Conservation (phyloP, 1,140 invertebrate genomes). For the Papilio glaucus region DNA sequence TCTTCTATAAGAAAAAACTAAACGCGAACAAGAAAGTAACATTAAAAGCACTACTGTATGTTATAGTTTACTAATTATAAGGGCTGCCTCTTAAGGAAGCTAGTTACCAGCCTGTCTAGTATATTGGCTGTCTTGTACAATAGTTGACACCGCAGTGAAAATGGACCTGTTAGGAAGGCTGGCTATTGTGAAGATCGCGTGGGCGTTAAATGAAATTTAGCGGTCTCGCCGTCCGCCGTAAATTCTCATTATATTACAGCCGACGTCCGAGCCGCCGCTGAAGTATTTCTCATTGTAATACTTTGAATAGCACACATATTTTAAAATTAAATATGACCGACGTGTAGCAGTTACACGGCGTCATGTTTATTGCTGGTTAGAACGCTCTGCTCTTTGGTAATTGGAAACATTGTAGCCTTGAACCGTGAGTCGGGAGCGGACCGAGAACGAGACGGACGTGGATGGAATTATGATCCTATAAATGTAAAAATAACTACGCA, state of each 20-base stretch:
- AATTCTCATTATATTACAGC: slow-evolving; percentile 34
- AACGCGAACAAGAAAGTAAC: no score
- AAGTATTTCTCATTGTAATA: slow-evolving; percentile 21
- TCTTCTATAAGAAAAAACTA: not conserved
- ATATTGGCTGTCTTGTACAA: not conserved
- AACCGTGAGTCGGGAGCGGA: not conserved
- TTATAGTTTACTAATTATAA: not conserved
- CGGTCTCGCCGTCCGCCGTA: slow-evolving; percentile 20
- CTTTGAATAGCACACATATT: slow-evolving; percentile 1
- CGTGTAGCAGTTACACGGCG: not conserved
- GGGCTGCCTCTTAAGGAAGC: not conserved
- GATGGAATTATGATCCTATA: not conserved
- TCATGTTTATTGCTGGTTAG: not conserved
- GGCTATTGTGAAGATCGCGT: slow-evolving; percentile 17
- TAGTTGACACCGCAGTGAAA: not conserved
- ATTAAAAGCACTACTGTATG: not conserved
- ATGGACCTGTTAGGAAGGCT: not conserved
- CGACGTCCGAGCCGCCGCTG: not conserved
- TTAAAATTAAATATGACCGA: slow-evolving; percentile 3
- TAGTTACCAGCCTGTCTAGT: not conserved
- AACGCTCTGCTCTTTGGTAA: not conserved
- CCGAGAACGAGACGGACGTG: slow-evolving; percentile 1
- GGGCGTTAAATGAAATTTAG: slow-evolving; percentile 32
- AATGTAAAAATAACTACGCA: not conserved
- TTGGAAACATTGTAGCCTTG: slow-evolving; percentile 16